phyloP scores from a whole-genome alignment of 2,888 invertebrate genomes.

The Patella pellucida region DNA sequence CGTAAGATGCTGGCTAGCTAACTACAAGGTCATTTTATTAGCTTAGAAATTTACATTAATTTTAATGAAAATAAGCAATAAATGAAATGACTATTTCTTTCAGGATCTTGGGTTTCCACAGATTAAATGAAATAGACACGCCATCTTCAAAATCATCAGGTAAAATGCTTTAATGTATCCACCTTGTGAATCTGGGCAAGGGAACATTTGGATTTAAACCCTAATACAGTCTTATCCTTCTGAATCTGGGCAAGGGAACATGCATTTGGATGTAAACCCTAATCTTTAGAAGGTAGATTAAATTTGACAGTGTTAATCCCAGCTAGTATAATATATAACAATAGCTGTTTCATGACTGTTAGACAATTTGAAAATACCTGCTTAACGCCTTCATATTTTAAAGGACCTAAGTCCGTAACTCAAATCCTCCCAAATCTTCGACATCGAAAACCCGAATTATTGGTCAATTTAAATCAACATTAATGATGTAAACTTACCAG shows the following conservation, averaged over 20 bases:
- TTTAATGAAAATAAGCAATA: too few relatives aligned
- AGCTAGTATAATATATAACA: not conserved
- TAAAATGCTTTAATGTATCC: not conserved
- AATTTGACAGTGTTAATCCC: not conserved
- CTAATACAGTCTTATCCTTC: conserved; percentile 10
- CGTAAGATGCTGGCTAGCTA: too few relatives aligned
- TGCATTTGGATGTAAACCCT: not conserved
- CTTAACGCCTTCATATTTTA: too few relatives aligned
- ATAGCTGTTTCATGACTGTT: conserved; percentile 3
- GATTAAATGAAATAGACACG: not conserved
- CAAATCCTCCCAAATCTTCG: too few relatives aligned
- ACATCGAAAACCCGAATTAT: too few relatives aligned
- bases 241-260: conserved; percentile 8
- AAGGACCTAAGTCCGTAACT: too few relatives aligned
- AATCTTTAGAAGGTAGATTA: conserved; percentile 3
- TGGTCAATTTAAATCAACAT: too few relatives aligned
- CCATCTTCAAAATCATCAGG: not conserved
- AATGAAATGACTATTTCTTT: too few relatives aligned
- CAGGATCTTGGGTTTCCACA: too few relatives aligned
- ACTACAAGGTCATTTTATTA: too few relatives aligned
- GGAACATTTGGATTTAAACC: not conserved
- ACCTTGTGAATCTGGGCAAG: conserved; percentile 2
- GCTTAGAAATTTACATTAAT: too few relatives aligned
- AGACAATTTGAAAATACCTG: not conserved
- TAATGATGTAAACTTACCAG: too few relatives aligned